phyloP scores from a whole-genome alignment of 2,888 invertebrate genomes.

The Melolontha melolontha region DNA sequence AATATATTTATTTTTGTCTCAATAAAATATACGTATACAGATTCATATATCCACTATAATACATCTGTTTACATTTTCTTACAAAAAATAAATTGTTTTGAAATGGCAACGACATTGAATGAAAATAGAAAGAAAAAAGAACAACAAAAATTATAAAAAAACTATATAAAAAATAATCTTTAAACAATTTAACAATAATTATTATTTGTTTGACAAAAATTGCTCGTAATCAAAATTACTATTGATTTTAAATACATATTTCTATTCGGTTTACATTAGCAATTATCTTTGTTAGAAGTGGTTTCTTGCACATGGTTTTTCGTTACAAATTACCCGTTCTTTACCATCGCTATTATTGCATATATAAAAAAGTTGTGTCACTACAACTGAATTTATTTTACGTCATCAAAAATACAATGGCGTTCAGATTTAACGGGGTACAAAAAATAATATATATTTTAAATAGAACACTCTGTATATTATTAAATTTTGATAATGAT shows the following conservation, averaged over 20 bases:
- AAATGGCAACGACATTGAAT: conserved; percentile 41
- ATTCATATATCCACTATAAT: conserved; percentile 44
- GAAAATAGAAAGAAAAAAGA: conserved; percentile 32
- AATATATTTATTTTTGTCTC: conserved; percentile 44
- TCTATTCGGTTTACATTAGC: background rate
- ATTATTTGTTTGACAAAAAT: background rate
- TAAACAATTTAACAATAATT: conserved; percentile 34
- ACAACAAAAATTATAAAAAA: conserved; percentile 42
- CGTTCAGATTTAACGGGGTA: too few relatives aligned
- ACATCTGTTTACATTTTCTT: conserved; percentile 40
- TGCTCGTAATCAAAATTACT: too few relatives aligned
- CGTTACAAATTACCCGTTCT: too few relatives aligned
- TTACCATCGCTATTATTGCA: too few relatives aligned
- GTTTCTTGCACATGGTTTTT: background rate
- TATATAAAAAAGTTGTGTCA: too few relatives aligned
- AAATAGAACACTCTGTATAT: too few relatives aligned
- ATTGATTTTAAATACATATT: background rate
- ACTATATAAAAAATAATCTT: conserved; percentile 44
- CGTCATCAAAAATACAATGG: too few relatives aligned
- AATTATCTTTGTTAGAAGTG: conserved; percentile 4
- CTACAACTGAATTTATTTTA: too few relatives aligned
- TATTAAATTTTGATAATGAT: background rate
- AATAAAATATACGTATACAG: conserved; percentile 44
- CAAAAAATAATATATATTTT: too few relatives aligned
- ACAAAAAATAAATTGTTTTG: conserved; percentile 35